Conservation (phyloP, 2,113 vertebrate genomes). For the Crypturellus undulatus region DNA sequence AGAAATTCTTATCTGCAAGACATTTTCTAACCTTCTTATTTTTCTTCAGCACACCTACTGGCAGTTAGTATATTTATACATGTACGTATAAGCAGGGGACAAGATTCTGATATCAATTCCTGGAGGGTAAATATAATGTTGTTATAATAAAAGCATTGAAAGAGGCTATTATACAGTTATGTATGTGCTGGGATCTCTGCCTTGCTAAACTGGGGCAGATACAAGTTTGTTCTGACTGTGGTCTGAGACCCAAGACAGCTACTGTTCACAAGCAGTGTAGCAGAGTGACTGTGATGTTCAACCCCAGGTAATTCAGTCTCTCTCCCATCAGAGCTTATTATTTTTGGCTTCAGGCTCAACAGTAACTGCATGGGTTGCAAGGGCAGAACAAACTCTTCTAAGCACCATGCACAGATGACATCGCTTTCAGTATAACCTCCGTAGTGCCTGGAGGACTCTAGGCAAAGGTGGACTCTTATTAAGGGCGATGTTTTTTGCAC, state of each 20-base stretch:
- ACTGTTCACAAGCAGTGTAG: not conserved
- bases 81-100: slow-evolving; percentile 49
- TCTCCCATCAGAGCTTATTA: slow-evolving; percentile 21
- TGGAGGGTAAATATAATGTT: not conserved
- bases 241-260: fast-evolving
- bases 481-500: not conserved
- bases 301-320: not conserved
- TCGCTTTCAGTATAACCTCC: not conserved
- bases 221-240: not conserved
- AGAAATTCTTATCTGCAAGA: slow-evolving; percentile 71
- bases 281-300: not conserved
- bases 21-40: slow-evolving; percentile 60
- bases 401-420: fast-evolving
- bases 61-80: slow-evolving; percentile 61
- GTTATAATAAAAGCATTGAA: not conserved
- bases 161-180: not conserved
- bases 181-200: not conserved
- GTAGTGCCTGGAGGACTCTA: not conserved
- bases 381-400: not conserved
- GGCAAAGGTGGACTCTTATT: not conserved
- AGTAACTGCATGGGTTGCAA: not conserved
- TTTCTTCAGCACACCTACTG: slow-evolving; percentile 59
- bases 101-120: slow-evolving; percentile 41
- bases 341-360: slow-evolving; percentile 22
- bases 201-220: not conserved